Conservation (phyloP, 2,113 vertebrate species). For the Aepyceros melampus region DNA sequence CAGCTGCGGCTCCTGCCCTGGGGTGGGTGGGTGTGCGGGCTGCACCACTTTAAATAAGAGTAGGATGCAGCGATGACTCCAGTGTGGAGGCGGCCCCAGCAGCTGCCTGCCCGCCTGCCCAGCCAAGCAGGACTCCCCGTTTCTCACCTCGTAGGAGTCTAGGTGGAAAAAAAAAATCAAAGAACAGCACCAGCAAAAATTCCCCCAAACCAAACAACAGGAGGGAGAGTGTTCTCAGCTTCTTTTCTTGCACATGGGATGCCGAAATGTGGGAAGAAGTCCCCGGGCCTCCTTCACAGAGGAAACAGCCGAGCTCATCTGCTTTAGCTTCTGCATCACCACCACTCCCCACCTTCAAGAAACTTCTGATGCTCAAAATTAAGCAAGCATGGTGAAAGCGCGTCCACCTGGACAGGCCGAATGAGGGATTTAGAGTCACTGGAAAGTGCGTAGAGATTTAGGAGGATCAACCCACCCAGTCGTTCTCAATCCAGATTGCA, state of each 20-base stretch:
- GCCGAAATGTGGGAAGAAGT: not conserved
- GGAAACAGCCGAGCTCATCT: rapidly evolving
- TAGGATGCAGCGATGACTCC: not conserved
- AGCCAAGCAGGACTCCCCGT: not conserved
- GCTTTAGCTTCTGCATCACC: not conserved
- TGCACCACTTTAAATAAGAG: not conserved
- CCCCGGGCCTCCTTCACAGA: not conserved
- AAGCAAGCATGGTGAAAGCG: not conserved
- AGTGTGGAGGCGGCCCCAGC: not conserved
- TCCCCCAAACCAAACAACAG: not conserved
- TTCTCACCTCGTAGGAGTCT: not conserved
- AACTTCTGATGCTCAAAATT: not conserved
- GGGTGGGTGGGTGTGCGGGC: not conserved
- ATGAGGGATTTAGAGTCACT: not conserved
- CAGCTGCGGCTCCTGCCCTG: not conserved
- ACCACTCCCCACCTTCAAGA: not conserved
- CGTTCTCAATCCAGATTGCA: not conserved
- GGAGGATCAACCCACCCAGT: not conserved
- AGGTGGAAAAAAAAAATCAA: too few species aligned
- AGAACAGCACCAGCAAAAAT: not conserved
- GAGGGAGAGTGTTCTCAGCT: not conserved
- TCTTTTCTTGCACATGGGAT: not conserved
- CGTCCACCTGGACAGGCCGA: not conserved
- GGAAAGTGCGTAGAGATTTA: not conserved
- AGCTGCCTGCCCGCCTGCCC: not conserved